Percentiles rank a stretch among this genome's conserved stretches.
Evolutionary conservation across 1,140 invertebrate genomes (phyloP).

Genomic region (Lamellibrachia luymesi): DNA sequence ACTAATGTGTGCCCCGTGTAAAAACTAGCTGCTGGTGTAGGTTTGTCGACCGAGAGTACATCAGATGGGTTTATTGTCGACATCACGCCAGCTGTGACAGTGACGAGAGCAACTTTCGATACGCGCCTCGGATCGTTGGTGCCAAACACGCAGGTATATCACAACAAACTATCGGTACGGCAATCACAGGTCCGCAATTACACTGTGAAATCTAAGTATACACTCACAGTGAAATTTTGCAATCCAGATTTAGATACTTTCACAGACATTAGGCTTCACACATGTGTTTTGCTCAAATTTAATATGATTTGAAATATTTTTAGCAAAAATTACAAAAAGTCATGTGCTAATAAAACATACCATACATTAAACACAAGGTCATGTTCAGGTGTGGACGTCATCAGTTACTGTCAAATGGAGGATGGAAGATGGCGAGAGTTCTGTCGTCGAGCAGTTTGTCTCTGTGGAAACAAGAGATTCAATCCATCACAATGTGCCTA

Average conservation of each 20-base stretch:
- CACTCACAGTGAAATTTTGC: too few species aligned
- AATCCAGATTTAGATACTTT: too few species aligned
- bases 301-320: too few species aligned
- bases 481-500: neutral
- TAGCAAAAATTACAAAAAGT: too few species aligned
- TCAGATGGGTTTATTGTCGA: slow-evolving; percentile 3
- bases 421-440: slow-evolving; percentile 9
- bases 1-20: neutral
- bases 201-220: too few species aligned
- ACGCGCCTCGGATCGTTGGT: neutral
- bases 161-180: neutral
- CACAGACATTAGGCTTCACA: too few species aligned
- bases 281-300: too few species aligned
- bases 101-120: neutral
- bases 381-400: neutral
- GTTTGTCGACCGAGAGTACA: neutral
- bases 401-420: neutral
- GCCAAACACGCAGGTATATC: neutral
- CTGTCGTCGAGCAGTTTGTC: neutral
- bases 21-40: neutral
- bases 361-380: neutral
- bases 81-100: slow-evolving; percentile 5
- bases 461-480: neutral
- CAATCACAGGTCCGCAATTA: too few species aligned
- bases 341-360: too few species aligned